Conservation (phyloP, 2,113 vertebrate genomes). For the Crypturellus undulatus region DNA sequence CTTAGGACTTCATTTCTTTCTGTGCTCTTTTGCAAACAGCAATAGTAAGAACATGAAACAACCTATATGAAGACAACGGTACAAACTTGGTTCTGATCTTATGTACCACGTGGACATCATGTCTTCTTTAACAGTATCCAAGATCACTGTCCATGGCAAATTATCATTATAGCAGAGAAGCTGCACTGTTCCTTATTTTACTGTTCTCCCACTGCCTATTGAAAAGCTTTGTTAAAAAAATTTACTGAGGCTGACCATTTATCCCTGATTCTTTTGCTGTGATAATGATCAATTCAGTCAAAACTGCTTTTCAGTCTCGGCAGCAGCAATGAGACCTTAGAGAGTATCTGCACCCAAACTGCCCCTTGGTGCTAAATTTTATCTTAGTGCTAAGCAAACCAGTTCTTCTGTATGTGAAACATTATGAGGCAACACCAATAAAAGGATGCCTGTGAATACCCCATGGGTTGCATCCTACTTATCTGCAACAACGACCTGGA, state of each 20-base stretch:
- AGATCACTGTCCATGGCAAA: neutral
- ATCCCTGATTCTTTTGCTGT: neutral
- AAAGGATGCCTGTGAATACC: neutral
- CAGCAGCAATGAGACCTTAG: neutral
- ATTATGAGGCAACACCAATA: neutral
- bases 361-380: neutral
- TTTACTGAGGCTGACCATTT: neutral
- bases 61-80: neutral
- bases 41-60: rapidly evolving
- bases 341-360: neutral
- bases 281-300: neutral
- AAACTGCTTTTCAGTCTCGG: neutral
- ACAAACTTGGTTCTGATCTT: neutral
- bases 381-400: neutral
- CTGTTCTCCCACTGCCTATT: neutral
- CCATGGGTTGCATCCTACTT: neutral
- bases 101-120: neutral
- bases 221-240: slow-evolving; percentile 7
- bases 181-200: neutral
- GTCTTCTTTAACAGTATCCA: slow-evolving; percentile 4
- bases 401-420: neutral
- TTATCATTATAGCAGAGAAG: neutral
- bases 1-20: neutral
- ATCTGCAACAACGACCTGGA: neutral
- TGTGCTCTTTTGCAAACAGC: neutral